Base-by-base conservation (phyloP, 1,140 invertebrate genomes). In the Drosophila orena region DNA sequence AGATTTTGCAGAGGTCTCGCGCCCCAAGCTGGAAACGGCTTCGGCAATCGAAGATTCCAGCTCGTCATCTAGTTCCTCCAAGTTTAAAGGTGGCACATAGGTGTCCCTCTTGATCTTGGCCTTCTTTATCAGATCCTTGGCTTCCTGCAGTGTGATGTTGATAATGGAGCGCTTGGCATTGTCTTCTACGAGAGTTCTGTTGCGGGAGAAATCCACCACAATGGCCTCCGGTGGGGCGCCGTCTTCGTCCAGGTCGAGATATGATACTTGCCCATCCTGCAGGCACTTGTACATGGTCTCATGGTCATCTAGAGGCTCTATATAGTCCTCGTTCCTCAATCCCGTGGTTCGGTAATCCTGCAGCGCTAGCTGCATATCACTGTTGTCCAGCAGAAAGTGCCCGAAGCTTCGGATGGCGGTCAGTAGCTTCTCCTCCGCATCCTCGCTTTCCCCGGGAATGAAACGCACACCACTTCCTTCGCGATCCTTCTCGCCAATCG, bases 151-250 rank as follows among this genome's bases (percentile, higher is more conserved):
- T 5, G 81, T 93, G 50, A 89, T 86, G 71, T 91, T 93, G 4
- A 92, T 91, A n/a, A 91, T 91, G 0, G 81, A 90, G 2, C 92
- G 64, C 61, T 90, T 90, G 2, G 90, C 80, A 61, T 83, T 81
- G 52, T 86, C 83, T 44, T 92, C 79, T 15, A 91, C 69, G 8
- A 91, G 40, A 11, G 92, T 72, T 37, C 72, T 90, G 55, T 93
- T 92, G 0, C 93, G 77, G 1, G 93, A 93, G 54, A 94, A 94
- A 40, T 94, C 93, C 7, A 94, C 93, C 30, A 93, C 93, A 37
- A 94, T 92, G 43, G 93, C 90, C 68, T 94, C 94, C 4, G 93
- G 88, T 0, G 91, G 91, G n/a, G 53, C 44, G 6, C 54, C 80
- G n/a, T 88, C 60, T 12, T 46, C 83, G 15, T 81, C 66, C 2